Evolutionary conservation across 1,140 invertebrate genomes (phyloP).

Genomic region (Trinorchestia longiramus): DNA sequence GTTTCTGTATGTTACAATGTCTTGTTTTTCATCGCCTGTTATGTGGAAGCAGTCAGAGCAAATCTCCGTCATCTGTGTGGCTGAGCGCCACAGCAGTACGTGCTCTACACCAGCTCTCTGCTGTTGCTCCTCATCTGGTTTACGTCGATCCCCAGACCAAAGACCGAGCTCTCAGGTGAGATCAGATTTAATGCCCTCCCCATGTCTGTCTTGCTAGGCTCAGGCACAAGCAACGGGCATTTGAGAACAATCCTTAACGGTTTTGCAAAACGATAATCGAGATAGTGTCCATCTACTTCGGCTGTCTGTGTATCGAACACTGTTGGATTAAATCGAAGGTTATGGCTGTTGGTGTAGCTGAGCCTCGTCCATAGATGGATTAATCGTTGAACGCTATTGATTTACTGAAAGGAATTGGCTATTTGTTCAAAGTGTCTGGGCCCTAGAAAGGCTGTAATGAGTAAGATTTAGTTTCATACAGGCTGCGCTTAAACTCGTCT

Average conservation of each 20-base stretch:
- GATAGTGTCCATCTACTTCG: background rate
- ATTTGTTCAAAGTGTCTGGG: background rate
- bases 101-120: constrained; percentile 62
- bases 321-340: background rate
- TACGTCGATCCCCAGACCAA: constrained; percentile 65
- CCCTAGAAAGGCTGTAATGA: background rate
- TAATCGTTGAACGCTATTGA: background rate
- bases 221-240: background rate
- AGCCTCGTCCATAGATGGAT: background rate
- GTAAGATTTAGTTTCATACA: background rate
- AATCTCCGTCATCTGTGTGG: constrained; percentile 63
- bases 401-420: background rate
- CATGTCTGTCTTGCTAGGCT: background rate
- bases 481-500: background rate
- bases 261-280: background rate
- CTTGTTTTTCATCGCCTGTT: background rate
- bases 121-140: constrained; percentile 58
- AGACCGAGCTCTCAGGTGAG: constrained; percentile 54
- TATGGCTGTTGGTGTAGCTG: background rate
- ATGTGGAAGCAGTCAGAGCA: constrained; percentile 36
- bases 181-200: constrained; percentile 12
- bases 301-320: background rate
- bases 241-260: background rate
- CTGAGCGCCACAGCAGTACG: constrained; percentile 60
- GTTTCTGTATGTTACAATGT: background rate